Evolutionary conservation across 2,888 invertebrate species (phyloP).

Genomic region (Xestia sexstrigata): DNA sequence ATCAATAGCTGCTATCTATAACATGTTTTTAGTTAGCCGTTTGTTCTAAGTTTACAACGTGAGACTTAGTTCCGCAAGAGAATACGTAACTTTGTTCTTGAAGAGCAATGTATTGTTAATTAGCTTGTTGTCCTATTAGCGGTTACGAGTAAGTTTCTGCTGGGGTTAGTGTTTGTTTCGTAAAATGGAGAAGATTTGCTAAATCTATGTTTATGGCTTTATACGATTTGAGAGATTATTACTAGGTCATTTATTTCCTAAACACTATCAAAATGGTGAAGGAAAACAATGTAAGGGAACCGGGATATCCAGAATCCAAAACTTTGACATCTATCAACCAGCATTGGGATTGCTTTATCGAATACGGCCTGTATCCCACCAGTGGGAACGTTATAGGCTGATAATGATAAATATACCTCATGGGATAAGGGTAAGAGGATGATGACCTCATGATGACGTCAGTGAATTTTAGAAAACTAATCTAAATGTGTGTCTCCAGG

Average conservation of each 20-base stretch:
- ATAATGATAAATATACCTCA: not conserved
- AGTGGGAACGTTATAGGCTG: not conserved
- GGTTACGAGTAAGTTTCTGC: conserved; percentile 5
- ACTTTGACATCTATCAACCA: not conserved
- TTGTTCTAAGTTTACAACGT: conserved; percentile 33
- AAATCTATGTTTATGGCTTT: not conserved
- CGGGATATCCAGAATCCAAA: not conserved
- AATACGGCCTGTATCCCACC: not conserved
- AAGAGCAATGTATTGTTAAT: conserved; percentile 30
- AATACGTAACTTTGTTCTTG: conserved; percentile 27
- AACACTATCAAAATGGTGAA: not conserved
- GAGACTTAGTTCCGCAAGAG: conserved; percentile 45
- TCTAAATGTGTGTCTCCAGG: conserved; percentile 58
- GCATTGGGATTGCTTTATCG: not conserved
- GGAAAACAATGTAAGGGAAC: not conserved
- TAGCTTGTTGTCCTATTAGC: conserved; percentile 29
- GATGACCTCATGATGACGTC: no score
- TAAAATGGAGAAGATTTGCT: not conserved
- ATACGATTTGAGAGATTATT: not conserved
- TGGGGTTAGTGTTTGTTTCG: not conserved
- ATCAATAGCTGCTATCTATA: conserved; percentile 47
- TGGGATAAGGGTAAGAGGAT: no score
- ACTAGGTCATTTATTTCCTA: not conserved
- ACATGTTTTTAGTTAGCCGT: conserved; percentile 44
- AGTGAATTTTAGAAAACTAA: not conserved